These are phyloP conservation scores for Meleagris gallopavo DNA, from an alignment of 2,113 vertebrate species.

Conservation along the genomic window DNA sequence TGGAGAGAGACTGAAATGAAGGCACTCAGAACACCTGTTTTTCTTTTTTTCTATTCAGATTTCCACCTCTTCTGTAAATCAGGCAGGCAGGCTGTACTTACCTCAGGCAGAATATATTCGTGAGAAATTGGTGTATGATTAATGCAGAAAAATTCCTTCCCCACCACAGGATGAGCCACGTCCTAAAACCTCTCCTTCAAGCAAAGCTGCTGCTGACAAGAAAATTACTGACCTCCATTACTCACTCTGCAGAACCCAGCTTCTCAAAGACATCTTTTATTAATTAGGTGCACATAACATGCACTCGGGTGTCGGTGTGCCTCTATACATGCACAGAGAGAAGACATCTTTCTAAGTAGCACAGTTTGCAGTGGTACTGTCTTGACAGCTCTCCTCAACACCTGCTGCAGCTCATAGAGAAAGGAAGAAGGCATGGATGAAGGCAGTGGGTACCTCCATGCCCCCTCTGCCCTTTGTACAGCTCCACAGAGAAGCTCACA, in stretches of 20 bases:
- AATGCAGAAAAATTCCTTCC: not conserved
- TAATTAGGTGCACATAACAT: not conserved
- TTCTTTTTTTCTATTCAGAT: not conserved
- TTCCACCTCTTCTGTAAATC: not conserved
- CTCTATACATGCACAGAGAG: fast-evolving
- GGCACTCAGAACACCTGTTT: not conserved
- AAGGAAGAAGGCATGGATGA: not conserved
- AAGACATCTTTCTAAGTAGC: not conserved
- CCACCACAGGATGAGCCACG: not conserved
- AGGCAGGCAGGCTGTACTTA: not conserved
- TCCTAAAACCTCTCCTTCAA: slow-evolving; percentile 3
- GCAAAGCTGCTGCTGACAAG: not conserved
- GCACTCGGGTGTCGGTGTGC: fast-evolving
- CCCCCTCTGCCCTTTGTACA: not conserved
- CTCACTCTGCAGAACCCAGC: not conserved
- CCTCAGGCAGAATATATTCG: not conserved
- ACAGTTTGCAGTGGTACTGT: not conserved
- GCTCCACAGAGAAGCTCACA: not conserved
- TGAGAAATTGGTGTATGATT: not conserved
- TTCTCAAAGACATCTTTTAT: not conserved
- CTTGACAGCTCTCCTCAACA: not conserved
- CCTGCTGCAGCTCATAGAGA: not conserved
- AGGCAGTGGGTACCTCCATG: not conserved
- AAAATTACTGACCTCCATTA: not conserved
- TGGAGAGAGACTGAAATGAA: not conserved